These are phyloP conservation scores for Vulpes lagopus DNA, from an alignment of 2,113 vertebrate species.

Conservation along the genomic window DNA sequence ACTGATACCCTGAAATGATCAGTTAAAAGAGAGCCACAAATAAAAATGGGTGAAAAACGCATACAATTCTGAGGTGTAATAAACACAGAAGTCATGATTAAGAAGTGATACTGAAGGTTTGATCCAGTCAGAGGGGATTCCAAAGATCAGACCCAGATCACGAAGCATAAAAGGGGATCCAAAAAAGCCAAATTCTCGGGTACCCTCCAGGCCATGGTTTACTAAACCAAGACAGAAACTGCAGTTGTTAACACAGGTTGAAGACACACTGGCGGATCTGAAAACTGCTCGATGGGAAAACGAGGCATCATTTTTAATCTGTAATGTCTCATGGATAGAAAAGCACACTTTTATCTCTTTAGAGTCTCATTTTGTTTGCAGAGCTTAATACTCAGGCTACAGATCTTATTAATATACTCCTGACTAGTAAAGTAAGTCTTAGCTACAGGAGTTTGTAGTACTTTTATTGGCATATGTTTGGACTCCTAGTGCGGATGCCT, in stretches of 20 bases:
- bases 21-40: not conserved
- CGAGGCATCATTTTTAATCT: not conserved
- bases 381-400: not conserved
- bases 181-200: not conserved
- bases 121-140: not conserved
- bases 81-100: constrained; percentile 22
- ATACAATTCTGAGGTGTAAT: not conserved
- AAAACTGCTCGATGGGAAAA: constrained; percentile 17
- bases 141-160: not conserved
- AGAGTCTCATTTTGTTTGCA: not conserved
- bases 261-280: constrained; percentile 11
- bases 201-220: not conserved
- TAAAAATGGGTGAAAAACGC: constrained; percentile 55
- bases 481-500: not conserved
- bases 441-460: not conserved
- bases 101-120: not conserved
- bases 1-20: constrained; percentile 36
- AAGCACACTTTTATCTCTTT: not conserved
- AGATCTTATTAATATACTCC: not conserved
- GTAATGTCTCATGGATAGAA: not conserved
- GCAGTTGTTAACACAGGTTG: not conserved
- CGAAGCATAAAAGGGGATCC: not conserved
- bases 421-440: constrained; percentile 23
- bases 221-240: not conserved
- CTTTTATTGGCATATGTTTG: constrained; percentile 20